Evolutionary conservation across 2,113 vertebrate genomes (phyloP), one percentile per base, ranked within the genome.

Genomic region (Eubucco bourcierii): DNA sequence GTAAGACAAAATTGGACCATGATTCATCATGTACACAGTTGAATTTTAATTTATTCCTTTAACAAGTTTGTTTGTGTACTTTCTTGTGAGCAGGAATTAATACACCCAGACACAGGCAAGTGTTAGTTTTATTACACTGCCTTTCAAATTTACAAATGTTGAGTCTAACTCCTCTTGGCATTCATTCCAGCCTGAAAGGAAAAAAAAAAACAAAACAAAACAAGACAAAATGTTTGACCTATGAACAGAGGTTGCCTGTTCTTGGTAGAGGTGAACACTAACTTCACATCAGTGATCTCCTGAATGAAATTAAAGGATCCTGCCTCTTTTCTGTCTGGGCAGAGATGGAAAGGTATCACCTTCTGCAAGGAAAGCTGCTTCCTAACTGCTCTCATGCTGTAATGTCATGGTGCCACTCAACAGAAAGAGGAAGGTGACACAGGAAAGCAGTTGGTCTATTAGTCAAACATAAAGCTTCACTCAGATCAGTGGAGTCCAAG

Each of bases 1-100:
- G 90, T 90, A 83, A 92, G 95, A 92, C 91, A 87, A 94, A 96
- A 92, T 41, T 86, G 64, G 46, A 90, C 93, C 81, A 72, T 96
- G 95, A 96, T 94, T 96, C 94, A 96, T 94, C 92, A 87, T 73
- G 67, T 16, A 93, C 76, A 94, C 67, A 94, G 93, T 72, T 73
- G 79, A 95, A 55, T 93, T 87, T 88, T 95, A 96, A 95, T 94
- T 89, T 94, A 88, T 92, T 93, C 94, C 44, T 92, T 83, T 87
- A 94, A 87, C 84, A 92, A 95, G 75, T 84, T 93, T 82, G 73
- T 85, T 93, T 92, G 71, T 91, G 52, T 86, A 88, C 88, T 88
- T 94, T 83, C 90, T 84, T 68, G 80, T 88, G 94, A 94, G 90
- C 56, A 76, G 85, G 44, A 90, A 95, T 90, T 94, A 95, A 95